Evolutionary conservation across 2,113 vertebrate genomes (phyloP).

Genomic region (Strix aluco): DNA sequence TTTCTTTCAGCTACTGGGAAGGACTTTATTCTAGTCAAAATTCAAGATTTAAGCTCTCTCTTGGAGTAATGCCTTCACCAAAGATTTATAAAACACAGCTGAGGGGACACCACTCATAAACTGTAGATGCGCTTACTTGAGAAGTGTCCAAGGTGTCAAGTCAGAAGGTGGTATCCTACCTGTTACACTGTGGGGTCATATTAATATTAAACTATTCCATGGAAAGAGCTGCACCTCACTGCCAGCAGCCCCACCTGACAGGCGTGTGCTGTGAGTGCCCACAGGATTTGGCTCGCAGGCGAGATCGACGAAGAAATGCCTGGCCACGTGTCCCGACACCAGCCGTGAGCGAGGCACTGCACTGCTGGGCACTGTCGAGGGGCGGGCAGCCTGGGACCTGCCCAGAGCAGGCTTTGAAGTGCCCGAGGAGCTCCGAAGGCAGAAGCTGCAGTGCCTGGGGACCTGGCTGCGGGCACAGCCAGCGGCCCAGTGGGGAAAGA

Average conservation of each 20-base stretch:
- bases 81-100: not conserved
- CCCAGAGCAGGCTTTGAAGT: not conserved
- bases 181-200: not conserved
- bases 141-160: not conserved
- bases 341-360: accelerated
- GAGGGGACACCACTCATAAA: not conserved
- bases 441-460: not conserved
- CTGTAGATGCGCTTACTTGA: accelerated
- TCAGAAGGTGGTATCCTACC: not conserved
- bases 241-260: not conserved
- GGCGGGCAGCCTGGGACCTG: not conserved
- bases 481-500: not conserved
- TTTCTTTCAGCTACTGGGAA: not conserved
- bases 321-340: accelerated
- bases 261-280: accelerated
- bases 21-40: not conserved
- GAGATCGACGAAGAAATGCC: not conserved
- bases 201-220: not conserved
- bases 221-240: not conserved
- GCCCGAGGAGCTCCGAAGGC: accelerated
- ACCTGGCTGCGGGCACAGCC: not conserved
- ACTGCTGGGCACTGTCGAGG: not conserved
- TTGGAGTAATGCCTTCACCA: not conserved
- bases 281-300: accelerated
- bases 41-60: not conserved